These are phyloP conservation scores for Poeciliopsis retropinna DNA, from an alignment of 2,113 vertebrate species.

Conservation along the genomic window DNA sequence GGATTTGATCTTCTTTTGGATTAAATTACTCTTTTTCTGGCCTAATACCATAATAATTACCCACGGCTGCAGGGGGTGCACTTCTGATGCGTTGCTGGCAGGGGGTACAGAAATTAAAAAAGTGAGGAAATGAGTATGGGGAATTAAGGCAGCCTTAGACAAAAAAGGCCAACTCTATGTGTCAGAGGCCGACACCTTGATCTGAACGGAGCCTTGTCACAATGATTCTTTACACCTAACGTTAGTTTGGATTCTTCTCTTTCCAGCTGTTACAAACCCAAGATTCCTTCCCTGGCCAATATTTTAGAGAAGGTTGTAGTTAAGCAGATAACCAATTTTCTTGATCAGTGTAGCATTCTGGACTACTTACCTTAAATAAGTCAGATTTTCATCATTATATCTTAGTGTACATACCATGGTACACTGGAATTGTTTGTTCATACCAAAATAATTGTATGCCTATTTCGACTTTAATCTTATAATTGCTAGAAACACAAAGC, in stretches of 20 bases:
- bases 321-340: too few relatives aligned
- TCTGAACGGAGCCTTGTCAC: conserved; percentile 71
- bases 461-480: background rate
- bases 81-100: conserved; percentile 56
- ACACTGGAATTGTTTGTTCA: background rate
- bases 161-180: conserved; percentile 68
- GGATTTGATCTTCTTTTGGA: conserved; percentile 71
- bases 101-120: conserved; percentile 73
- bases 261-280: too few relatives aligned
- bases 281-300: too few relatives aligned
- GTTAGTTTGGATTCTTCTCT: too few relatives aligned
- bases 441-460: background rate
- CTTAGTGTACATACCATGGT: background rate
- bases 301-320: too few relatives aligned
- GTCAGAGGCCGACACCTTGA: conserved; percentile 66
- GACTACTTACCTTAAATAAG: too few relatives aligned
- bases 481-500: background rate
- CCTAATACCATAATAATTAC: conserved; percentile 85
- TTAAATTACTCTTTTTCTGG: conserved; percentile 70
- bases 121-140: conserved; percentile 74
- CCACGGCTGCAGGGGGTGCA: conserved; percentile 71
- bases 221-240: conserved; percentile 65
- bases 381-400: background rate
- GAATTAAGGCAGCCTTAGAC: conserved; percentile 70
- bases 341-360: too few relatives aligned